Evolutionary conservation across 2,888 invertebrate species (phyloP).

Genomic region (Rhopalosiphum nymphaeae): DNA sequence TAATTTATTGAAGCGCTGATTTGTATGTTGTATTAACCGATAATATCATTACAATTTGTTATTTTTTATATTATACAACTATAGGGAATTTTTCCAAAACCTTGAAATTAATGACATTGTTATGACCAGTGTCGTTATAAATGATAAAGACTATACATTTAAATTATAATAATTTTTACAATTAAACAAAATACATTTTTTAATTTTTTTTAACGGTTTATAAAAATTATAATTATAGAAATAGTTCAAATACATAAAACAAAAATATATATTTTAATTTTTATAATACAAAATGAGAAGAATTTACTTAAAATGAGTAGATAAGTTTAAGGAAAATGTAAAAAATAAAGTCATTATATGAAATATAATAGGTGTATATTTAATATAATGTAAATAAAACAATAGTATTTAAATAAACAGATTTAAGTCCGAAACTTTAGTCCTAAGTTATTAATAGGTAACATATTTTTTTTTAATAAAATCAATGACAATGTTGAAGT

Average conservation of each 20-base stretch:
- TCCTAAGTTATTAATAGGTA: background rate
- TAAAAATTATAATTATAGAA: background rate
- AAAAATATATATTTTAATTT: background rate
- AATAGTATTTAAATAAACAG: background rate
- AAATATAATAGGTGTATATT: background rate
- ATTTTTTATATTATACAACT: no score
- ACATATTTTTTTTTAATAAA: background rate
- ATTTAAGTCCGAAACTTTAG: background rate
- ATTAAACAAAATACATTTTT: background rate
- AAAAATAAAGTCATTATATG: background rate
- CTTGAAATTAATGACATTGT: no score
- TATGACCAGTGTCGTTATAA: no score
- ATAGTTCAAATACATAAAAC: background rate
- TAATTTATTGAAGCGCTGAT: no score
- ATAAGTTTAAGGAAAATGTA: background rate
- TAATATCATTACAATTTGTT: no score
- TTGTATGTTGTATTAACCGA: no score
- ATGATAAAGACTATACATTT: background rate
- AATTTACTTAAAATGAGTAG: background rate
- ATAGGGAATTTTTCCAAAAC: no score
- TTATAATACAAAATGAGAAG: background rate
- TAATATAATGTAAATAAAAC: background rate
- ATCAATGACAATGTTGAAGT: background rate
- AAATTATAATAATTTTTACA: background rate
- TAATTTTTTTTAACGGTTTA: background rate